Base-by-base conservation (phyloP, 2,888 invertebrate species). In the Pheosia gnoma region DNA sequence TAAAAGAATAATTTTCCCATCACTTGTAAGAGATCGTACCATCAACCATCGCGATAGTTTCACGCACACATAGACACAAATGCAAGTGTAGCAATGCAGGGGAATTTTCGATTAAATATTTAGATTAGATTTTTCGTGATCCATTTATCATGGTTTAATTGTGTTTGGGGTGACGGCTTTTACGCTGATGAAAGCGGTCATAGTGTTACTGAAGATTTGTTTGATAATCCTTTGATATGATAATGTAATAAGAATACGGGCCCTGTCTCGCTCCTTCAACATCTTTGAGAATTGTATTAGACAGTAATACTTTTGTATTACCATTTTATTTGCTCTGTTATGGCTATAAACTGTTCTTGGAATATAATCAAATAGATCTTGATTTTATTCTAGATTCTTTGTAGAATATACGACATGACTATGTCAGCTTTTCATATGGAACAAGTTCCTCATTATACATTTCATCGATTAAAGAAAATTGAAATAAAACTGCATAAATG, bases 31-130 rank as follows among this genome's bases (percentile, higher is more conserved):
- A 58, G 43, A 43, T 53, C 36, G 43, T 54, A n/a, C 52, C 55
- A 47, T 51, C 56, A 49, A 41, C n/a, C 13, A 47, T 60, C 25
- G 56, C 38, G 43, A 41, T 56, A 56, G 56, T 56, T 56, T 56
- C 57, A 61, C 65, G 54, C 59, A 54, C 68, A 58, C 62, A 70
- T 60, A 65, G 65, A 74, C 71, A 72, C 60, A 61, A 64, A 62
- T 80, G 81, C 82, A 84, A 75, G 74, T 72, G 67, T 76, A 77
- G 74, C 75, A 77, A 76, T 87, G 85, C 86, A 78, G 91, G 93
- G 92, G 91, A 90, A 87, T 88, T 89, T 91, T 86, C 90, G 87
- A 93, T 93, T 93, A 93, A 92, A 92, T 89, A 93, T 93, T 93
- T 90, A 91, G 93, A 93, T 93, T 92, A 90, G 91, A 91, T 91